phyloP scores from a whole-genome alignment of 1,140 invertebrate genomes.

The Thaumetopoea pityocampa region DNA sequence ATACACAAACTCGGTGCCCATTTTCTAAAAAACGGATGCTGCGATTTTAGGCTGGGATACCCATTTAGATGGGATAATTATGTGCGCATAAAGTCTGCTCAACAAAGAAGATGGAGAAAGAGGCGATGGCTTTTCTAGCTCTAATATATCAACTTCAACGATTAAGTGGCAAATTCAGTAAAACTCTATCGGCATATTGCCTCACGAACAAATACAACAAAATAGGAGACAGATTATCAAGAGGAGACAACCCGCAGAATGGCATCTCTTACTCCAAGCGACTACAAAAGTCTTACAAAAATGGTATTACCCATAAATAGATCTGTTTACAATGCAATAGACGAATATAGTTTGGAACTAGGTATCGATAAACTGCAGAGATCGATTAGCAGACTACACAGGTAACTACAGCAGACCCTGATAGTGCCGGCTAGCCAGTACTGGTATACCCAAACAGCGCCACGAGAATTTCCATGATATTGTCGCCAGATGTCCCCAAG shows the following conservation, averaged over 20 bases:
- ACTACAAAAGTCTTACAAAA: slow-evolving; percentile 28
- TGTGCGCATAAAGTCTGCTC: background rate
- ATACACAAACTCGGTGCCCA: slow-evolving; percentile 18
- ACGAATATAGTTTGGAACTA: slow-evolving; percentile 38
- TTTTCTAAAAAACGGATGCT: slow-evolving; percentile 23
- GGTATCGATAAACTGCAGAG: slow-evolving; percentile 17
- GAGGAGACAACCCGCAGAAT: slow-evolving; percentile 34
- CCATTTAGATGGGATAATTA: background rate
- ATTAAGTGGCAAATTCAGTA: slow-evolving; percentile 40
- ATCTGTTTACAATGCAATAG: slow-evolving; percentile 39
- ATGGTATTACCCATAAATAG: slow-evolving; percentile 35
- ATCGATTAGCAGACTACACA: slow-evolving; percentile 23
- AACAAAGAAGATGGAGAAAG: slow-evolving; percentile 16
- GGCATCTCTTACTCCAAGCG: slow-evolving; percentile 35
- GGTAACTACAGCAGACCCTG: slow-evolving; percentile 25
- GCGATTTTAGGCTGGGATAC: slow-evolving; percentile 5
- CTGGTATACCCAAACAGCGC: slow-evolving; percentile 20
- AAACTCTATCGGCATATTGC: slow-evolving; percentile 24
- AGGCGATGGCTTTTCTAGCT: slow-evolving; percentile 13
- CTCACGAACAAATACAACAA: slow-evolving; percentile 9
- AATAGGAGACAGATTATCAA: slow-evolving; percentile 30
- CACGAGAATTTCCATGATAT: slow-evolving; percentile 17
- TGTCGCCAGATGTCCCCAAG: slow-evolving; percentile 21
- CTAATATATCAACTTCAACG: slow-evolving; percentile 25
- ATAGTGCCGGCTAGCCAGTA: slow-evolving; percentile 16